These are phyloP conservation scores for Pterocles orientalis DNA, from an alignment of 2,113 vertebrate genomes.

Conservation along the genomic window DNA sequence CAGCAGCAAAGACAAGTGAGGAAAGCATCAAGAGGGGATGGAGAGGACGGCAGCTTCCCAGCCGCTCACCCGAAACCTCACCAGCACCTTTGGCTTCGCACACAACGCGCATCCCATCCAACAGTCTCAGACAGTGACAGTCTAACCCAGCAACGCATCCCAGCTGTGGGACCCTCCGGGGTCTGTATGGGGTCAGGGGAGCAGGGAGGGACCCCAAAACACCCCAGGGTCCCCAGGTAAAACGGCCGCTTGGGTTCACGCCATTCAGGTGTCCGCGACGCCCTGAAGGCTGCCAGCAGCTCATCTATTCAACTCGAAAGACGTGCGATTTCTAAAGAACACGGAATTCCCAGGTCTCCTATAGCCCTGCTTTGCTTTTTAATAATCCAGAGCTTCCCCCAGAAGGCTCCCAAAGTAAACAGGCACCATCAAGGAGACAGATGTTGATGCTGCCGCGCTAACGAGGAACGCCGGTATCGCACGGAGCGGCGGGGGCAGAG, in stretches of 20 bases:
- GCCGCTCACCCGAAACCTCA: neutral
- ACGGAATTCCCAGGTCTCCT: neutral
- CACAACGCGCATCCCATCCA: fast-evolving
- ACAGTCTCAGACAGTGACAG: too few species aligned
- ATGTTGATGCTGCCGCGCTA: neutral
- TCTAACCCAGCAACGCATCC: neutral
- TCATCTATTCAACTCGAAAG: neutral
- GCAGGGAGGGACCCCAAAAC: neutral
- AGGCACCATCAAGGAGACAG: neutral
- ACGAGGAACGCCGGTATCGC: neutral
- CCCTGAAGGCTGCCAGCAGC: neutral
- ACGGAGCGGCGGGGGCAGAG: neutral
- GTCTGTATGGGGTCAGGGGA: fast-evolving
- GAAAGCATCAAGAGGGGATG: neutral
- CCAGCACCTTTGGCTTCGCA: neutral
- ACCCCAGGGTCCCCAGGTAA: fast-evolving
- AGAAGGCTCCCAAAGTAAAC: conserved; percentile 4
- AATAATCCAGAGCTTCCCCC: conserved; percentile 36
- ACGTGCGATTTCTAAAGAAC: neutral
- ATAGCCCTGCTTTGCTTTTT: conserved; percentile 32
- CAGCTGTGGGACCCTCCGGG: neutral
- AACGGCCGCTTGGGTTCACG: fast-evolving
- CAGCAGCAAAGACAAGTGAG: neutral
- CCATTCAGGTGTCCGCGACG: neutral
- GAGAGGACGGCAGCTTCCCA: neutral